Percentiles rank a stretch among this genome's conserved stretches.
Conservation (phyloP, 1,140 invertebrate genomes). For the Portunus trituberculatus region DNA sequence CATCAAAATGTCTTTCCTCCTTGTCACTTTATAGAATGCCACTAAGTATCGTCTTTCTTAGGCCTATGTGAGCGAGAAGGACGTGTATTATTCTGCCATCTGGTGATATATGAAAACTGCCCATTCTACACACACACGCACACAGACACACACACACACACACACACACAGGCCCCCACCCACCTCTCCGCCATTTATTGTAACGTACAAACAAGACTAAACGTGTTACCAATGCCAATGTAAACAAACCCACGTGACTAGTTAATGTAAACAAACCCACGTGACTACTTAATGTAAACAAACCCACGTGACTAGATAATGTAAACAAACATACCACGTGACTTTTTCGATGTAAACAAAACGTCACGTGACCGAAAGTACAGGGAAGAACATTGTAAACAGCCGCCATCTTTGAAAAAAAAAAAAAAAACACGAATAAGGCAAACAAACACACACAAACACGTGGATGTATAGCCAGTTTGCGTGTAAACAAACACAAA, state of each 20-base stretch:
- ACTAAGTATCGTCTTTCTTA: no score
- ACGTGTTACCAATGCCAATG: neutral
- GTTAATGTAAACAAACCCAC: no score
- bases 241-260: no score
- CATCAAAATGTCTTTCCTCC: no score
- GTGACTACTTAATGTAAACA: neutral
- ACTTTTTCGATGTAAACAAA: neutral
- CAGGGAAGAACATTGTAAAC: neutral
- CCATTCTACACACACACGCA: neutral
- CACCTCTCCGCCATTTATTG: neutral
- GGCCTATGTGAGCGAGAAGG: no score
- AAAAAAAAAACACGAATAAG: neutral
- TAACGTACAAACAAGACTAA: neutral
- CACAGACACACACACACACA: conserved; percentile 6
- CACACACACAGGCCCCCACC: neutral
- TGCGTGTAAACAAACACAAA: neutral
- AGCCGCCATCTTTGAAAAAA: no score
- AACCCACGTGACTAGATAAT: neutral
- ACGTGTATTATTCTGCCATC: no score
- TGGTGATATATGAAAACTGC: no score
- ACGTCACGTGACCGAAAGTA: neutral
- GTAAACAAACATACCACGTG: neutral
- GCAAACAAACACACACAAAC: no score
- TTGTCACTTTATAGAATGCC: no score
- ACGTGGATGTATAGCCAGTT: neutral